phyloP scores from a whole-genome alignment of 2,113 vertebrate genomes.

The Ictidomys tridecemlineatus region DNA sequence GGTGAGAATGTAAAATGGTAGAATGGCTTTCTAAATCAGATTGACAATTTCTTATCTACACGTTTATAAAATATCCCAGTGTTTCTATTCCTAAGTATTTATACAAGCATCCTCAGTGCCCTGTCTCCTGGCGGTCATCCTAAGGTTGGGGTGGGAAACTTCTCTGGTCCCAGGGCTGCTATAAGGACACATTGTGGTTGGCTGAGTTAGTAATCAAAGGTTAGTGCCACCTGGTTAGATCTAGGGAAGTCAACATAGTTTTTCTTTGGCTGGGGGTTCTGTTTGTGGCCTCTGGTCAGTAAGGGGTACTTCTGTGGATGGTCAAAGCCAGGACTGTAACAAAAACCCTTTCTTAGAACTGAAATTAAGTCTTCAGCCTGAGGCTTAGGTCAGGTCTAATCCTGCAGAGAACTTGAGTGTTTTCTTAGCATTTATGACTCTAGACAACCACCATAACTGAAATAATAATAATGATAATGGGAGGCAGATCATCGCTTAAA shows the following conservation, averaged over 20 bases:
- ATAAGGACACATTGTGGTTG: not conserved
- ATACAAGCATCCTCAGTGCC: not conserved
- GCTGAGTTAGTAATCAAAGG: not conserved
- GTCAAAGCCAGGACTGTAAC: not conserved
- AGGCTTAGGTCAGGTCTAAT: not conserved
- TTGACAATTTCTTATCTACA: too few relatives aligned
- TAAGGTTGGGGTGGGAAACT: too few relatives aligned
- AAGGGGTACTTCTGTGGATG: not conserved
- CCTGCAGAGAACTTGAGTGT: not conserved
- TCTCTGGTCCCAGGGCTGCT: not conserved
- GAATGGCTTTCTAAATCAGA: too few relatives aligned
- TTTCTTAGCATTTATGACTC: slow-evolving; percentile 33
- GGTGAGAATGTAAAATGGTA: too few relatives aligned
- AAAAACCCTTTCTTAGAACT: slow-evolving; percentile 50
- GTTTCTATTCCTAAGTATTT: too few relatives aligned
- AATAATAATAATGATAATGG: slow-evolving; percentile 27
- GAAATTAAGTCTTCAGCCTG: not conserved
- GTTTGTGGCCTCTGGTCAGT: slow-evolving; percentile 30
- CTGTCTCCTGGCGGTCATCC: not conserved
- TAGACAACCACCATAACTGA: not conserved
- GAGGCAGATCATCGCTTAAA: slow-evolving; percentile 8
- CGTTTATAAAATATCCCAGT: too few relatives aligned
- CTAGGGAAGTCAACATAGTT: not conserved
- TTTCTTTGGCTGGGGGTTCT: not conserved
- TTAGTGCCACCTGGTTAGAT: not conserved